Evolutionary conservation across 2,797 vertebrate species (phyloP).

Genomic region (Lagorchestes hirsutus): DNA sequence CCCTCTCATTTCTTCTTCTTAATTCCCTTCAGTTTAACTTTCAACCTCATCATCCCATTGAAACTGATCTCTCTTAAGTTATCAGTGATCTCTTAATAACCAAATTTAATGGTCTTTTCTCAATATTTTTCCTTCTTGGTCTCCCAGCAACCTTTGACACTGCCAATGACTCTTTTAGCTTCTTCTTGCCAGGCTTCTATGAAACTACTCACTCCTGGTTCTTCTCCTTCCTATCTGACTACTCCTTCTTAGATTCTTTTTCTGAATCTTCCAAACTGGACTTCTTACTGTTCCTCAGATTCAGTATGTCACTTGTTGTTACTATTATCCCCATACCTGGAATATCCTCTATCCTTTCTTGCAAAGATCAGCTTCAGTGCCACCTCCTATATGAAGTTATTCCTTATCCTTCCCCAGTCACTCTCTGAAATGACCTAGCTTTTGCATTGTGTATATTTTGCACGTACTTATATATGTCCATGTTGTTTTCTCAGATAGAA

Average conservation of each 20-base stretch:
- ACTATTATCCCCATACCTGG: no score
- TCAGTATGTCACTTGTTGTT: no score
- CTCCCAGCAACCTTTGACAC: no score
- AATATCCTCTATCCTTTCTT: background rate
- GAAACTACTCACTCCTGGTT: background rate
- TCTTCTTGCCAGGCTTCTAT: background rate
- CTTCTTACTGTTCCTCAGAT: no score
- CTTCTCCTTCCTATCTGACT: background rate
- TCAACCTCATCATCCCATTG: background rate
- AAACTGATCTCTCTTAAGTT: no score
- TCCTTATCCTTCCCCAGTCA: background rate
- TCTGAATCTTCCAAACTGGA: background rate
- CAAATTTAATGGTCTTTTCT: background rate
- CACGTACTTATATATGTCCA: background rate
- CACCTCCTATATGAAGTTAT: background rate
- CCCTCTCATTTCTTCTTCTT: background rate
- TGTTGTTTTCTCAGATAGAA: slow-evolving; percentile 33
- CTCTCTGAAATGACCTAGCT: background rate
- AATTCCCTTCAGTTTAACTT: background rate
- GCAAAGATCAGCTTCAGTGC: background rate
- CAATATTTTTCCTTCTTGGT: background rate
- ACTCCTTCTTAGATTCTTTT: background rate
- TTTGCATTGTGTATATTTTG: background rate
- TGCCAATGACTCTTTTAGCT: background rate
- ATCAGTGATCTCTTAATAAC: no score